Evolutionary conservation across 2,888 invertebrate species (phyloP), one percentile per base, ranked within the genome.

Genomic region (Monopis laevigella): DNA sequence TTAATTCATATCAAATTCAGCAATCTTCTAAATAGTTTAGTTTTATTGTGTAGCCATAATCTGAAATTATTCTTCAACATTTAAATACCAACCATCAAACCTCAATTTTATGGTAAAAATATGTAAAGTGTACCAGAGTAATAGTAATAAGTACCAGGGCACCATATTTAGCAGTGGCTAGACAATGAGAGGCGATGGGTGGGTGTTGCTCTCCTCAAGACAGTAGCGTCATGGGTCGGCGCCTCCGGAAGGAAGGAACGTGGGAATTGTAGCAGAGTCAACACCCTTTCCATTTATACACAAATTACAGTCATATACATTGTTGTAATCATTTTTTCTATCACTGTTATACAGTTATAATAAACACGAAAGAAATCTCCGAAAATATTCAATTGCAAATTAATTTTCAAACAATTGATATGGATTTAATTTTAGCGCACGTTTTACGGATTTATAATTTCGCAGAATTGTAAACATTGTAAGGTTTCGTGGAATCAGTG

Each of bases 141-240:
- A 32, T 32, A 14, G 4, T n/a, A n/a, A n/a, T n/a, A n/a, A n/a
- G 12, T 12, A 12, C 11, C 27, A 39, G 39, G 16, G 26, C 39
- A 10, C 27, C 16, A 26, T 26, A 24, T 36, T 36, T 16, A 16
- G 24, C 27, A 14, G 27, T 13, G 10, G 24, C 14, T 39, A 26
- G 21, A 26, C 27, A 40, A 12, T 27, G 29, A 49, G 65, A 66
- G 63, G 62, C 61, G 55, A 58, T 51, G 49, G 47, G 57, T 55
- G 59, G 62, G 59, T 56, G 55, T 52, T 47, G n/a, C n/a, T n/a
- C n/a, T n/a, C 48, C 41, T 45, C 42, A 63, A 72, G 71, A 69
- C 74, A 57, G 71, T 72, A 69, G 74, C 72, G 72, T 68, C 66
- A 71, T 65, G 78, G 78, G 75, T 78, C 77, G 67, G 54, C 57